Evolutionary conservation across 1,140 invertebrate genomes (phyloP), one percentile per base, ranked within the genome.

Genomic region (Steinernema feltiae): DNA sequence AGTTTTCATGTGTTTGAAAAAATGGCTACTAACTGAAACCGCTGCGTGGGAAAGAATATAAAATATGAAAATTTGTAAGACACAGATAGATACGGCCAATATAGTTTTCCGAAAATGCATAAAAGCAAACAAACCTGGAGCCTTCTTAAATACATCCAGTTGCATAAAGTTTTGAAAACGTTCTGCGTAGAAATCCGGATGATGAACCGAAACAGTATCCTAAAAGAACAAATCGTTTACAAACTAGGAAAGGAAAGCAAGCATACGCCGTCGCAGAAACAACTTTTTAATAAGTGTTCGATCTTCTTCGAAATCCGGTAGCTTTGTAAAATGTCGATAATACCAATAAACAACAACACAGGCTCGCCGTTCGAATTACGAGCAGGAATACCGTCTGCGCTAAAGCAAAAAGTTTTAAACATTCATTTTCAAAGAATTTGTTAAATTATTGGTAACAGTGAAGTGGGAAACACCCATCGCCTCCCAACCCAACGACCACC

Each of bases 121-220:
- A 21, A 32, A 17, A 30, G 18, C 1, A 48, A 1, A 41, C 78
- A 24, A 77, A 79, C 78, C 71, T 72, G 93, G 93, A 88, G 96
- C 94, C 88, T 97, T 97, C 89, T 93, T 94, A 90, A 98, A 98
- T 74, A 98, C 95, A 83, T 91, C 93, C 87, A 94, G 93, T 46
- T 92, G 92, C 93, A 97, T 97, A 88, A 98, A 98, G 87, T 94
- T 93, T 88, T 95, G 92, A 90, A 98, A 98, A 86, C 96, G 90
- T 88, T 95, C 91, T 81, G 94, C 93, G 90, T 98, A 98, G 90
- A 97, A 98, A 87, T 92, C 93, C 72, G 95, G 96, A 84, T 94
- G 90, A 89, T 97, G 95, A 74, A 98, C 96, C 70, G 95, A 98
- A 69, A 98, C 94, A 29, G 95, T 97, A 88, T 98, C 95, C 94